These are phyloP conservation scores for Prionailurus bengalensis DNA, from an alignment of 2,113 vertebrate genomes.

Conservation along the genomic window DNA sequence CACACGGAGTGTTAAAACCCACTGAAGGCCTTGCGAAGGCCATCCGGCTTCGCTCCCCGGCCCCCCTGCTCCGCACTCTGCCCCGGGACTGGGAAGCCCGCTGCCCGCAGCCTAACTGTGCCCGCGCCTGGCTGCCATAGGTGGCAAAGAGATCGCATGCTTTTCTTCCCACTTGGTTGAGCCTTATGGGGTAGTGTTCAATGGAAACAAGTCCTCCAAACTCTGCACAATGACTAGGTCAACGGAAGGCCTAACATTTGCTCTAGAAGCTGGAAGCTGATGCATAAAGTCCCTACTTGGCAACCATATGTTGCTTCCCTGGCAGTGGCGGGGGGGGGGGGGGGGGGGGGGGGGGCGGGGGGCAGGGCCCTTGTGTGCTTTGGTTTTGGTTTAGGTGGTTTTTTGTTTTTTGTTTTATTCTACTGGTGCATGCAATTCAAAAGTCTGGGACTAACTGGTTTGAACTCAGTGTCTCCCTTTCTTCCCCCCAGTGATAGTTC, in stretches of 20 bases:
- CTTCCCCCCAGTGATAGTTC: background rate
- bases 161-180: background rate
- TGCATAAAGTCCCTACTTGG: background rate
- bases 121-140: background rate
- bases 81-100: background rate
- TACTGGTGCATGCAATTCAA: background rate
- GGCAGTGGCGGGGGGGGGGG: background rate
- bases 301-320: background rate
- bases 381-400: background rate
- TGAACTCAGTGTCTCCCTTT: background rate
- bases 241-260: background rate
- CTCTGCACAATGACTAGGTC: background rate
- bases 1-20: background rate
- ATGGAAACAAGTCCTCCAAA: background rate
- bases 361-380: background rate
- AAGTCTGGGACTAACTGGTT: background rate
- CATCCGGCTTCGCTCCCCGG: background rate
- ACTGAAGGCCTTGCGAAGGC: background rate
- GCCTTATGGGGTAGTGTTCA: background rate
- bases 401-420: background rate
- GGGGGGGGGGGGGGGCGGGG: accelerated
- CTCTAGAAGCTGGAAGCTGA: background rate
- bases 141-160: background rate
- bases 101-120: background rate
- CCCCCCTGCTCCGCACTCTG: background rate